A percentile compares a stretch with the other conserved stretches of the same genome.
phyloP scores from a whole-genome alignment of 1,140 invertebrate genomes.

The Nebria ingens region DNA sequence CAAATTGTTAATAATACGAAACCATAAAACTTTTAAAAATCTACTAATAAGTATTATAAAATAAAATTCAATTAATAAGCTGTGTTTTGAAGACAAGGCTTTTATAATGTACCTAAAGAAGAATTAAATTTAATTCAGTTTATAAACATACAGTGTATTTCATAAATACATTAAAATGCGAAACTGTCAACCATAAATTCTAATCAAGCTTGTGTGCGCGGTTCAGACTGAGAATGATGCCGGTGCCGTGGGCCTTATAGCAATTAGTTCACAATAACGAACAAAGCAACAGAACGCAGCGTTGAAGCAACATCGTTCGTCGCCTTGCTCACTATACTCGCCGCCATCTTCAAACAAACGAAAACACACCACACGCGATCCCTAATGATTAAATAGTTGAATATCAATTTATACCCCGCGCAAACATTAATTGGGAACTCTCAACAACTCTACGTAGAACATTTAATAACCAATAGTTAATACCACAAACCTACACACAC shows the following conservation, averaged over 20 bases:
- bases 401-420: not conserved
- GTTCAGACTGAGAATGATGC: constrained; percentile 2
- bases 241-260: not conserved
- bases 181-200: constrained; percentile 14
- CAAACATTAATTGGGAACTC: not conserved
- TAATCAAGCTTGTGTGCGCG: constrained; percentile 13
- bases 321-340: too few relatives aligned
- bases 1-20: too few relatives aligned
- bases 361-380: not conserved
- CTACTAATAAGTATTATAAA: too few relatives aligned
- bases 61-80: too few relatives aligned
- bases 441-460: too few relatives aligned
- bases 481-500: not conserved
- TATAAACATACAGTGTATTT: too few relatives aligned
- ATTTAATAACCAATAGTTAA: too few relatives aligned
- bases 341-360: not conserved
- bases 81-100: too few relatives aligned
- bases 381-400: not conserved
- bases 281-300: not conserved
- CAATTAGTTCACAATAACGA: not conserved
- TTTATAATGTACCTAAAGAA: too few relatives aligned
- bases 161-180: constrained; percentile 12
- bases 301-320: too few relatives aligned
- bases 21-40: too few relatives aligned
- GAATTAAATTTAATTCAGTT: not conserved